phyloP scores from a whole-genome alignment of 2,113 vertebrate species.

The Sarotherodon lohbergeri region DNA sequence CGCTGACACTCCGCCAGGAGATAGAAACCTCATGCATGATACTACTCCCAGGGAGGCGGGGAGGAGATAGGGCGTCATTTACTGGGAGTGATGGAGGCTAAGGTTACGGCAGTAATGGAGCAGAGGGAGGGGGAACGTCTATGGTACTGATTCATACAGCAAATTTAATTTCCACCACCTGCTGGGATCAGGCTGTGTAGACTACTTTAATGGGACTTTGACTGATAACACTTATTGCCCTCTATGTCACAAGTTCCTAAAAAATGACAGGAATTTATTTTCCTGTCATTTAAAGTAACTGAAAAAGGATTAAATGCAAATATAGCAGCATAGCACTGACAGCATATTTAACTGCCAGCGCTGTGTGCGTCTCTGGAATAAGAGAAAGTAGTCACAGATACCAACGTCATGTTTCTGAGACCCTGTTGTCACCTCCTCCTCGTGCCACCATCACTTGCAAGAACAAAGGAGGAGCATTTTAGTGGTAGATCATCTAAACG shows the following conservation, averaged over 20 bases:
- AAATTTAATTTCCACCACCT: constrained; percentile 9
- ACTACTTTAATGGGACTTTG: constrained; percentile 1
- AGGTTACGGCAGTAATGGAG: constrained; percentile 10
- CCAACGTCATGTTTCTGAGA: not conserved
- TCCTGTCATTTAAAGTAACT: not conserved
- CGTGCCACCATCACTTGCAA: not conserved
- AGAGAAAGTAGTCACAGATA: not conserved
- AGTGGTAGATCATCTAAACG: not conserved
- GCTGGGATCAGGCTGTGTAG: constrained; percentile 22
- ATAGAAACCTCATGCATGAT: not conserved
- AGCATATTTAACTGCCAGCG: not conserved
- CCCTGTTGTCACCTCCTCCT: not conserved
- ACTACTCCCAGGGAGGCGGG: not conserved
- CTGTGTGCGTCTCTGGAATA: not conserved
- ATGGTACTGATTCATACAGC: not conserved
- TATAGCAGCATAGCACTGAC: not conserved
- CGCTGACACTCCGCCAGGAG: not conserved
- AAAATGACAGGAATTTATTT: constrained; percentile 8
- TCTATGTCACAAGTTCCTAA: not conserved
- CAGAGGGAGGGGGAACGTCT: not conserved
- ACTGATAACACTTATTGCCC: not conserved
- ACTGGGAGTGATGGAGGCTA: constrained; percentile 17
- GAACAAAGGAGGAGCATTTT: not conserved
- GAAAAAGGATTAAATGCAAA: not conserved
- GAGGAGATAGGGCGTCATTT: not conserved